Conservation (phyloP, 1,140 invertebrate species). For the Trinorchestia longiramus region DNA sequence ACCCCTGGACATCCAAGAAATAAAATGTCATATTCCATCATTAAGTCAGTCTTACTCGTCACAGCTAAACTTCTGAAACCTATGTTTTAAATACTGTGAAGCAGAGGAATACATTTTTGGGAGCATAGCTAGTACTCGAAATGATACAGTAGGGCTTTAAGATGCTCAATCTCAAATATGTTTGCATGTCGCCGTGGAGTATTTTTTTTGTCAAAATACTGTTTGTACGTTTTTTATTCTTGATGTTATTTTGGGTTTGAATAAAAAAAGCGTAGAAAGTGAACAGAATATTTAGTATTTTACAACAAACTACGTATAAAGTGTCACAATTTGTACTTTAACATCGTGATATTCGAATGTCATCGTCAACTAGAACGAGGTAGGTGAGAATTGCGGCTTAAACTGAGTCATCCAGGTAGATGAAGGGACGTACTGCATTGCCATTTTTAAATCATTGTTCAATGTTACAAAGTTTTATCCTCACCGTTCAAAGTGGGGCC, state of each 20-base stretch:
- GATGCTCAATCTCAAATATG: too few species aligned
- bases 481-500: too few species aligned
- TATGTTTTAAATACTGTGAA: neutral
- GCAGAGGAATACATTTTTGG: neutral
- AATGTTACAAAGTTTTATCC: too few species aligned
- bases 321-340: neutral
- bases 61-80: neutral
- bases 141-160: too few species aligned
- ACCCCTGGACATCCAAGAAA: neutral
- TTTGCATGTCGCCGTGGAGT: too few species aligned
- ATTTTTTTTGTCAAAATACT: too few species aligned
- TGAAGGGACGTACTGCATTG: neutral
- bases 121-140: too few species aligned
- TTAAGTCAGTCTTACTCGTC: neutral
- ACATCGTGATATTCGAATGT: neutral
- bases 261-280: neutral
- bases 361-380: neutral
- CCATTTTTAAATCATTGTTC: neutral
- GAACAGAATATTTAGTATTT: neutral
- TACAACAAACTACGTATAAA: neutral
- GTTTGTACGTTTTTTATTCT: too few species aligned
- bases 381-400: neutral
- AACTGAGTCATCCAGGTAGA: neutral
- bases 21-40: neutral
- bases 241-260: neutral